Evolutionary conservation across 2,113 vertebrate genomes (phyloP).

Genomic region (Myodes glareolus): DNA sequence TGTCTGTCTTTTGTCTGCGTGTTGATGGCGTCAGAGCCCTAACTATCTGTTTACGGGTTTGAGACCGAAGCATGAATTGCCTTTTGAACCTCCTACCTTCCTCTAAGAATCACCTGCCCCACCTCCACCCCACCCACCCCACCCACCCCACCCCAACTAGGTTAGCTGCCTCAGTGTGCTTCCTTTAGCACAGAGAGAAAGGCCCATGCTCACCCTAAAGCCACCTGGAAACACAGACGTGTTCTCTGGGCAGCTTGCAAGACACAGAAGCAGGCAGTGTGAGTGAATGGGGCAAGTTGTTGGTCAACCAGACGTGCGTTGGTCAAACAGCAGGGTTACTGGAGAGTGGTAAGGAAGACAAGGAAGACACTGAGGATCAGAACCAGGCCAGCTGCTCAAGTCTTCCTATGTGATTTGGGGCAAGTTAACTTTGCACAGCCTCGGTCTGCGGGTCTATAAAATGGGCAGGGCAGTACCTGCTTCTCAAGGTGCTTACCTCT

Average conservation of each 20-base stretch:
- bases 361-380: neutral
- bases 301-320: neutral
- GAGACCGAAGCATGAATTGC: conserved; percentile 69
- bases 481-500: neutral
- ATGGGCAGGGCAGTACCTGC: neutral
- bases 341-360: neutral
- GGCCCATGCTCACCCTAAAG: neutral
- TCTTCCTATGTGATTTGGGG: neutral
- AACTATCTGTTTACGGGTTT: conserved; percentile 76
- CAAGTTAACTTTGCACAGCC: conserved; percentile 23
- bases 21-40: conserved; percentile 54
- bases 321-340: neutral
- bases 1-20: conserved; percentile 75
- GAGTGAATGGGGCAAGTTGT: neutral
- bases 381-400: neutral
- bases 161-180: conserved; percentile 36
- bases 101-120: neutral
- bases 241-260: neutral
- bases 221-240: conserved; percentile 8
- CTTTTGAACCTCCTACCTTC: conserved; percentile 65
- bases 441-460: conserved; percentile 50
- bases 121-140: too few relatives aligned
- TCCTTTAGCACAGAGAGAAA: conserved; percentile 31
- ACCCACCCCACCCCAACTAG: neutral
- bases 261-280: neutral